phyloP scores from a whole-genome alignment of 2,888 invertebrate genomes.

The Bhutanitis thaidina region DNA sequence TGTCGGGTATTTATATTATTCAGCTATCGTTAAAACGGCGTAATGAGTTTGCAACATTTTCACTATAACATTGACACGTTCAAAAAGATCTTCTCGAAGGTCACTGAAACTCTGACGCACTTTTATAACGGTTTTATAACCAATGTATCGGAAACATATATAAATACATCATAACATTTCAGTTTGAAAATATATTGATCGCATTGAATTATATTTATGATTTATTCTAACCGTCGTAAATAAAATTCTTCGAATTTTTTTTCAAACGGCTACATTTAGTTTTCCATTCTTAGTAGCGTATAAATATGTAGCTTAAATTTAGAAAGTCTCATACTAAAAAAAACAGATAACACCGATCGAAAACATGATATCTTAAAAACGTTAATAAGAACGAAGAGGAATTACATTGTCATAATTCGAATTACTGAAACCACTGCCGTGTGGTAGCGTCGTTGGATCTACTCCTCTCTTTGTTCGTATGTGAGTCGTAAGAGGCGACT shows the following conservation, averaged over 20 bases:
- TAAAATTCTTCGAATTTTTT: background rate
- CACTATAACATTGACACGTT: constrained; percentile 28
- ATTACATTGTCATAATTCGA: no score
- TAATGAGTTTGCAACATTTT: background rate
- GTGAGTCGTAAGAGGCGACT: no score
- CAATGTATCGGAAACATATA: constrained; percentile 58
- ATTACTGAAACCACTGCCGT: no score
- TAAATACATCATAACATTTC: constrained; percentile 49
- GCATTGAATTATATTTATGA: constrained; percentile 4
- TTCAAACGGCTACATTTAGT: background rate
- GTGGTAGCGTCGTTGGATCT: no score
- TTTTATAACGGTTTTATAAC: constrained; percentile 56
- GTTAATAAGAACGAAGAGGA: no score
- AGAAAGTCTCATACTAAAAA: no score
- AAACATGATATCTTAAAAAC: no score
- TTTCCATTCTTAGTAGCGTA: background rate
- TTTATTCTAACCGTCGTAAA: background rate
- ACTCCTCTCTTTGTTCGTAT: no score
- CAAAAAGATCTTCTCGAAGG: constrained; percentile 36
- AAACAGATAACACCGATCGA: no score
- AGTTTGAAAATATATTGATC: constrained; percentile 23
- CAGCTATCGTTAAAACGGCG: no score
- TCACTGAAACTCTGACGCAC: constrained; percentile 48
- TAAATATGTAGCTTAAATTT: no score
- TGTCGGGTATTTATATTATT: no score